Conservation (phyloP, 2,113 vertebrate genomes). For the Pavo muticus region DNA sequence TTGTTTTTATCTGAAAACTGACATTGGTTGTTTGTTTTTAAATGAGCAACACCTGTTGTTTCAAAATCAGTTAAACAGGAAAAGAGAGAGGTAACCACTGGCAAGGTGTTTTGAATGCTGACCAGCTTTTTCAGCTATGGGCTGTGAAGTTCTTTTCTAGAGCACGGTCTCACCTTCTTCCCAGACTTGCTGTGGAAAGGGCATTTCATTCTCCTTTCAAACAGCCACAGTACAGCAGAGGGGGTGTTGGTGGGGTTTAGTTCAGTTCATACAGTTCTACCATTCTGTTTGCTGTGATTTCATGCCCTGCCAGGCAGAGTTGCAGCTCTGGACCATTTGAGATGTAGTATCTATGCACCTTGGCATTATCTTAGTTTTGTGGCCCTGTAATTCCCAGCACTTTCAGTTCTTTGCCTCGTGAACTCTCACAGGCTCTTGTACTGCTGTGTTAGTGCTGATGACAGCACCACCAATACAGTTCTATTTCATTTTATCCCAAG, state of each 20-base stretch:
- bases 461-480: neutral
- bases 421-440: neutral
- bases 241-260: neutral
- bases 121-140: neutral
- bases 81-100: neutral
- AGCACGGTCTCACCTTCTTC: neutral
- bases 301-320: neutral
- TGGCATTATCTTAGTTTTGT: neutral
- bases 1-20: conserved; percentile 12
- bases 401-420: neutral
- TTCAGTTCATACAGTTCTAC: neutral
- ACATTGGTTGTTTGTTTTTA: neutral
- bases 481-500: neutral
- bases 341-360: accelerated
- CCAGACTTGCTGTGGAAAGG: neutral
- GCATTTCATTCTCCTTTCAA: neutral
- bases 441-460: neutral
- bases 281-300: neutral
- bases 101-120: neutral
- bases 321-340: neutral
- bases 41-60: neutral
- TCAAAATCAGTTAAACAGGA: neutral
- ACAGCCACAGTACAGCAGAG: neutral
- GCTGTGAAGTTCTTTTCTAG: neutral
- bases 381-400: neutral